Evolutionary conservation across 2,797 vertebrate genomes (phyloP).

Genomic region (Cetoscarus ocellatus): DNA sequence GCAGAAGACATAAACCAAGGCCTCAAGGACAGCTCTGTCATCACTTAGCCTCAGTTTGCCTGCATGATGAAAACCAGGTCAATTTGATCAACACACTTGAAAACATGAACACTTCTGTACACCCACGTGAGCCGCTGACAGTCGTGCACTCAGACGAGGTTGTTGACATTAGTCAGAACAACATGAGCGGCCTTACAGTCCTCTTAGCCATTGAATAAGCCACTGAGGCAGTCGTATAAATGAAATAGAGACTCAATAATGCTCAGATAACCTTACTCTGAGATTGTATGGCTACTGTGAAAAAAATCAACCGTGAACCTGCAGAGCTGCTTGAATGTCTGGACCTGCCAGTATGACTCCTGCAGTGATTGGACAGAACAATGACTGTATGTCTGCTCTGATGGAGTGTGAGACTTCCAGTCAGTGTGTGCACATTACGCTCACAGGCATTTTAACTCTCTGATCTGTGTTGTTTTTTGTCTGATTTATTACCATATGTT

Average conservation of each 20-base stretch:
- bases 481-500: no score
- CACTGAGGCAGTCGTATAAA: conserved; percentile 31
- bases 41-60: conserved; percentile 10
- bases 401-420: conserved; percentile 9
- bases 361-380: conserved; percentile 23
- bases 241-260: conserved; percentile 33
- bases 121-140: conserved; percentile 33
- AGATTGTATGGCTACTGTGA: conserved; percentile 22
- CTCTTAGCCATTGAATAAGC: conserved; percentile 25
- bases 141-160: conserved; percentile 26
- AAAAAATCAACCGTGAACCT: conserved; percentile 19
- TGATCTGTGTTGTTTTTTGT: neutral
- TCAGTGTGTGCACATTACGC: conserved; percentile 5
- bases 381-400: conserved; percentile 14
- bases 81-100: conserved; percentile 58
- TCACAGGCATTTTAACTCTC: conserved; percentile 12
- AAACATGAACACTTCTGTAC: conserved; percentile 19
- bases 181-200: conserved; percentile 9
- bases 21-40: conserved; percentile 33
- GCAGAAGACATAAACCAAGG: conserved; percentile 20
- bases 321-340: conserved; percentile 15
- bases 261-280: conserved; percentile 26
- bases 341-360: conserved; percentile 26
- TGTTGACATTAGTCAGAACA: conserved; percentile 51
- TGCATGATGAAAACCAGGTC: conserved; percentile 26